Evolutionary conservation across 2,113 vertebrate genomes (phyloP).

Genomic region (Cynoglossus semilaevis): DNA sequence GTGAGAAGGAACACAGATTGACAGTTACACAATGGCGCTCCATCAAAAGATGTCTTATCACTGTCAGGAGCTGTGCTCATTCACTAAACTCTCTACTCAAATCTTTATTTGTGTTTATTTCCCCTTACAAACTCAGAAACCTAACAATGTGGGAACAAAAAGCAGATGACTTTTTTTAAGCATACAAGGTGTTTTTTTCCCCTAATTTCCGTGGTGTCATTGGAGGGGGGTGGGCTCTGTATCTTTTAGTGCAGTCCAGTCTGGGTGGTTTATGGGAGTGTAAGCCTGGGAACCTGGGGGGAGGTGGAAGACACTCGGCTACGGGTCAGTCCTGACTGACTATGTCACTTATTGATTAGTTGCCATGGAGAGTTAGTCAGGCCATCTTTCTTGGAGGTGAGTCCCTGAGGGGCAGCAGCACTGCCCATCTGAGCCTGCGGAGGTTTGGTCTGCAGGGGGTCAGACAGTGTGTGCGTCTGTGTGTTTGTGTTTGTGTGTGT

Average conservation of each 20-base stretch:
- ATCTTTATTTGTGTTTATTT: background rate
- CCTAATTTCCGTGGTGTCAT: constrained; percentile 7
- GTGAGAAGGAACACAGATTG: constrained; percentile 71
- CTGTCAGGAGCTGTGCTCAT: constrained; percentile 50
- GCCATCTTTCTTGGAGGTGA: constrained; percentile 86
- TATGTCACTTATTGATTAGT: constrained; percentile 95
- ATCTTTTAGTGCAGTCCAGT: constrained; percentile 19
- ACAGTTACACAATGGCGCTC: constrained; percentile 67
- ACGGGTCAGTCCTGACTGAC: constrained; percentile 76
- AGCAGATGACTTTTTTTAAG: too few species aligned
- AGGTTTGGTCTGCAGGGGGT: constrained; percentile 69
- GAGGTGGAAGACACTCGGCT: constrained; percentile 49
- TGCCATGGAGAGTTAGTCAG: constrained; percentile 91
- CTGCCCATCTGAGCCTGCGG: constrained; percentile 80
- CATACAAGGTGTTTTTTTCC: too few species aligned
- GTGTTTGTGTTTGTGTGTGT: constrained; percentile 14
- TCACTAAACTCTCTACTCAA: constrained; percentile 34
- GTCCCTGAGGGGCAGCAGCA: constrained; percentile 80
- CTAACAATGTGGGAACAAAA: too few species aligned
- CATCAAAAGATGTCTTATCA: constrained; percentile 52
- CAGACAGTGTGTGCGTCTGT: constrained; percentile 23
- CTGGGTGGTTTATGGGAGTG: constrained; percentile 48
- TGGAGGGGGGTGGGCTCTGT: constrained; percentile 21
- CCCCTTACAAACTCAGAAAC: too few species aligned
- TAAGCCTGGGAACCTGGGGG: constrained; percentile 69